phyloP scores from a whole-genome alignment of 2,888 invertebrate genomes.

The Acanthosepion lycidas region DNA sequence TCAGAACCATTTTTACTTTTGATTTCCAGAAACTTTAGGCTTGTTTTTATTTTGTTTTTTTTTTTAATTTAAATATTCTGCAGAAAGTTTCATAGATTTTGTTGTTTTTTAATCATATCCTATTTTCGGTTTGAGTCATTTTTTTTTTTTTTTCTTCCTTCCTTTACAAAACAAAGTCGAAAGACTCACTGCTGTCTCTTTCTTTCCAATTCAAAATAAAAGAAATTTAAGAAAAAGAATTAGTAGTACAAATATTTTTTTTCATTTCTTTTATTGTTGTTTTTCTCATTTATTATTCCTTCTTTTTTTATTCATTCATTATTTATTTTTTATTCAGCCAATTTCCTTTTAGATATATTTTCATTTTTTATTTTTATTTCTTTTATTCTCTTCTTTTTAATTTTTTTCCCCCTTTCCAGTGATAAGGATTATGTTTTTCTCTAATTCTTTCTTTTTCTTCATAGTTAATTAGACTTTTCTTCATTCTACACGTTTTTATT shows the following conservation, averaged over 20 bases:
- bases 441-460: not conserved
- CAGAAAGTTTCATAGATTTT: not conserved
- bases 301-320: not conserved
- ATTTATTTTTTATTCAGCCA: no score
- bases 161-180: not conserved
- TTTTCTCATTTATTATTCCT: not conserved
- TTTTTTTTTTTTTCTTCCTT: not conserved
- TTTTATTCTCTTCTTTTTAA: not conserved
- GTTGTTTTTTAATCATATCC: not conserved
- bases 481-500: not conserved
- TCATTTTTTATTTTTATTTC: not conserved
- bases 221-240: not conserved
- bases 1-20: not conserved
- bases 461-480: no score
- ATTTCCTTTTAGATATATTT: not conserved
- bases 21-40: no score
- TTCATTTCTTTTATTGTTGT: not conserved
- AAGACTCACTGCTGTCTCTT: not conserved
- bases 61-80: not conserved
- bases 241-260: no score
- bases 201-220: not conserved
- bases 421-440: not conserved
- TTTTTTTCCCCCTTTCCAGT: not conserved
- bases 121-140: not conserved
- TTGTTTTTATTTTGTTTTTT: not conserved